Evolutionary conservation across 2,888 invertebrate species (phyloP).

Genomic region (Patella depressa): DNA sequence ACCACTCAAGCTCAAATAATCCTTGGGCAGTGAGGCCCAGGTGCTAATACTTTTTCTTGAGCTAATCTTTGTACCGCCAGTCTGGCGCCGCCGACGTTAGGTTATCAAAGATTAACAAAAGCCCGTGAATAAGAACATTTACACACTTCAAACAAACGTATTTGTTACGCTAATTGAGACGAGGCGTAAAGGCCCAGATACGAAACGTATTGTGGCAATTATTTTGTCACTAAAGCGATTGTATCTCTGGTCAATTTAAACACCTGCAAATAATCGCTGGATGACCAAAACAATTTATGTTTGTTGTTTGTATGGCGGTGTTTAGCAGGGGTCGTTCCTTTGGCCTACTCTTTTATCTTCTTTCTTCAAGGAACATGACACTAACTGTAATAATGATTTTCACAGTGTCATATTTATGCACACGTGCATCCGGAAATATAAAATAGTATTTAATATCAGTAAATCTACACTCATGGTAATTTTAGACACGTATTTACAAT

Average conservation of each 20-base stretch:
- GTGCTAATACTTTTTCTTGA: not conserved
- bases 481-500: no score
- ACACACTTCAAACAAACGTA: not conserved
- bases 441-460: no score
- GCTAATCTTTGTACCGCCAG: not conserved
- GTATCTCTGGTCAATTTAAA: not conserved
- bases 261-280: conserved; percentile 4
- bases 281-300: not conserved
- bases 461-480: no score
- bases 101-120: conserved; percentile 10
- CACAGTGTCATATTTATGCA: no score
- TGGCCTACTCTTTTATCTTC: not conserved
- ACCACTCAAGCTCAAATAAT: no score
- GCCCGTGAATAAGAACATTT: not conserved
- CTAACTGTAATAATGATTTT: no score
- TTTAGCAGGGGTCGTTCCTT: not conserved
- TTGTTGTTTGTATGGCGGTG: not conserved
- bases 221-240: conserved; percentile 4
- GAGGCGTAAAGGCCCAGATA: not conserved
- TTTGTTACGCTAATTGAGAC: conserved; percentile 2
- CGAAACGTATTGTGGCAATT: conserved; percentile 2
- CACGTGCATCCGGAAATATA: no score
- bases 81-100: conserved; percentile 4
- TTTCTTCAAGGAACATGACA: no score
- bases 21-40: not conserved